These are phyloP conservation scores for Camponotus floridanus DNA, from an alignment of 1,140 invertebrate species.

Conservation along the genomic window DNA sequence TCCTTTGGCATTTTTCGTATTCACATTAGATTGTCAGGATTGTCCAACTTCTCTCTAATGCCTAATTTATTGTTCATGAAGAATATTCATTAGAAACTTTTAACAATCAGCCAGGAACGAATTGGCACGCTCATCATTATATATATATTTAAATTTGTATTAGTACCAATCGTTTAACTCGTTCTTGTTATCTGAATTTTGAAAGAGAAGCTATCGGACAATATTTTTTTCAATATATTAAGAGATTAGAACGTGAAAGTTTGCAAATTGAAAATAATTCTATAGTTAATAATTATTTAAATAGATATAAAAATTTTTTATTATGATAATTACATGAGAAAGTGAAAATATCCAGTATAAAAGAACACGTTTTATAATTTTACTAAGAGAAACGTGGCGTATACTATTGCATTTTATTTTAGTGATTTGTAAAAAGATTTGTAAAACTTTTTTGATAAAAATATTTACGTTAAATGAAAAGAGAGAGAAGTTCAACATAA, in stretches of 20 bases:
- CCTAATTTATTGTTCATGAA: background rate
- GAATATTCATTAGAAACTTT: slow-evolving; percentile 29
- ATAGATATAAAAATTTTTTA: background rate
- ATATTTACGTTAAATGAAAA: no score
- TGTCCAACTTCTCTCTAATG: background rate
- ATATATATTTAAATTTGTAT: background rate
- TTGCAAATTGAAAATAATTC: background rate
- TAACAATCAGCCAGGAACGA: background rate
- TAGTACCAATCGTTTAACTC: background rate
- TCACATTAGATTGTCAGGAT: background rate
- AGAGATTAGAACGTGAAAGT: background rate
- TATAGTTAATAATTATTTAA: background rate
- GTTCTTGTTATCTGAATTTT: background rate
- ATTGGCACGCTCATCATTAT: background rate
- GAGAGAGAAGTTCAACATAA: background rate
- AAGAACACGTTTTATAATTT: background rate
- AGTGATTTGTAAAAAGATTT: no score
- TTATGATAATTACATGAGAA: background rate
- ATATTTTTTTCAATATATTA: background rate
- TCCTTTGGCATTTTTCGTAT: slow-evolving; percentile 19
- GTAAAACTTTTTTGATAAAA: no score
- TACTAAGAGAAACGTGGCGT: no score
- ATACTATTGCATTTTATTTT: no score
- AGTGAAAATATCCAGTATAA: no score
- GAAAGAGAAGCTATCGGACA: background rate